Percentiles rank a stretch among this genome's conserved stretches.
Conservation (phyloP, 1,140 invertebrate genomes). For the Hylaeus volcanicus region DNA sequence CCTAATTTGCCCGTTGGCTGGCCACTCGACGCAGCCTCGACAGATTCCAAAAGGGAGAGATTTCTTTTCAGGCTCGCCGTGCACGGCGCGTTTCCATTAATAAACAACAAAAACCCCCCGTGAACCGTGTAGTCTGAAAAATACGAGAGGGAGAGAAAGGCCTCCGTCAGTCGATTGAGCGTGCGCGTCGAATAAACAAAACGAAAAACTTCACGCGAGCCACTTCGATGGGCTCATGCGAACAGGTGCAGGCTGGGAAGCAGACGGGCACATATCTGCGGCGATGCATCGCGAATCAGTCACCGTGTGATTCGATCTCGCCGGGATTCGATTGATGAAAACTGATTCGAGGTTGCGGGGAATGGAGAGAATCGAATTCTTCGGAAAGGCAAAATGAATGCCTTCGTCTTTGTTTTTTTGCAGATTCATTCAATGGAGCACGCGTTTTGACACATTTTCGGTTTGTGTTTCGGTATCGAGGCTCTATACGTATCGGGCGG, state of each 20-base stretch:
- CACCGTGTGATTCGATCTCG: conserved; percentile 23
- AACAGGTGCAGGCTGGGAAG: not conserved
- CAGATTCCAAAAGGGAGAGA: conserved; percentile 31
- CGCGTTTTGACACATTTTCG: no score
- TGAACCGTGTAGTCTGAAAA: conserved; percentile 10
- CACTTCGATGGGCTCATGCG: not conserved
- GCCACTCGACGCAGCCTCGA: conserved; percentile 27
- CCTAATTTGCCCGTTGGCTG: not conserved
- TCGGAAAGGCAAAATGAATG: not conserved
- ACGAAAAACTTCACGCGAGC: conserved; percentile 14
- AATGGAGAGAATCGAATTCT: not conserved
- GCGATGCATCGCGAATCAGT: conserved; percentile 8
- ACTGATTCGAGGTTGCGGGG: not conserved
- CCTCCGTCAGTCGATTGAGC: conserved; percentile 44
- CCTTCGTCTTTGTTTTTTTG: no score
- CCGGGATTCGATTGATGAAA: conserved; percentile 24
- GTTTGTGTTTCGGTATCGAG: no score
- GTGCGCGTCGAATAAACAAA: conserved; percentile 40
- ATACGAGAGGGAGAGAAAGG: not conserved
- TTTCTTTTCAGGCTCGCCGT: conserved; percentile 34
- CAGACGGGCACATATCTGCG: not conserved
- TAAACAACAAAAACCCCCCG: conserved; percentile 44
- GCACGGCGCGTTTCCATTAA: conserved; percentile 50
- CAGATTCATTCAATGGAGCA: no score
- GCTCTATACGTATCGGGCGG: no score